Evolutionary conservation across 1,140 invertebrate genomes (phyloP), one percentile per base, ranked within the genome.

Genomic region (Glossosoma conforme): DNA sequence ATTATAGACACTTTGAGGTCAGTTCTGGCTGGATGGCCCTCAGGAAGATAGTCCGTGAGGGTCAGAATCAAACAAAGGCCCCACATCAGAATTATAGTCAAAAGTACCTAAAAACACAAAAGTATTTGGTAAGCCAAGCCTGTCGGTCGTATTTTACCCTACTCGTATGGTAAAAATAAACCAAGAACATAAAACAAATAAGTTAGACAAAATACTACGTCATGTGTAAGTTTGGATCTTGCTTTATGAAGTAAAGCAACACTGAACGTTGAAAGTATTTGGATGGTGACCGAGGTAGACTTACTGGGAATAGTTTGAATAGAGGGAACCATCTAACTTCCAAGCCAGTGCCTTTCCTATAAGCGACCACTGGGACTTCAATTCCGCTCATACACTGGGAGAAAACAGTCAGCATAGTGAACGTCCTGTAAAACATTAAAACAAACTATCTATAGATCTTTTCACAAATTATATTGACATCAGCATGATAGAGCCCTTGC

Each of bases 61-160:
- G 91, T 93, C 28, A 93, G 65, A 19, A 91, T 79, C 0, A 75
- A 77, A 62, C 88, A 92, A 1, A 91, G 65, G 1, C 74, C 71
- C 89, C 90, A 93, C 77, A 89, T 84, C 22, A 89, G 78, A 1
- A 81, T 65, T 56, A 93, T 89, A 1, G 89, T 86, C 32, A 93
- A 63, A 33, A 94, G 69, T 4, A 92, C 85, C 87, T 90, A 59
- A 3, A 24, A 28, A 22, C 19, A 17, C n/a, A 17, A 15, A 11
- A 36, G 14, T 5, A 15, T 36, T 15, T 11, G 6, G 14, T n/a
- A n/a, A n/a, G n/a, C n/a, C n/a, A n/a, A n/a, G n/a, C n/a, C n/a
- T n/a, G n/a, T n/a, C n/a, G n/a, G n/a, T n/a, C n/a, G n/a, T n/a
- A n/a, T n/a, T n/a, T n/a, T n/a, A n/a, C n/a, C n/a, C n/a, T n/a